Base-by-base conservation (phyloP, 1,140 invertebrate genomes). In the Chironomus striatipennis region DNA sequence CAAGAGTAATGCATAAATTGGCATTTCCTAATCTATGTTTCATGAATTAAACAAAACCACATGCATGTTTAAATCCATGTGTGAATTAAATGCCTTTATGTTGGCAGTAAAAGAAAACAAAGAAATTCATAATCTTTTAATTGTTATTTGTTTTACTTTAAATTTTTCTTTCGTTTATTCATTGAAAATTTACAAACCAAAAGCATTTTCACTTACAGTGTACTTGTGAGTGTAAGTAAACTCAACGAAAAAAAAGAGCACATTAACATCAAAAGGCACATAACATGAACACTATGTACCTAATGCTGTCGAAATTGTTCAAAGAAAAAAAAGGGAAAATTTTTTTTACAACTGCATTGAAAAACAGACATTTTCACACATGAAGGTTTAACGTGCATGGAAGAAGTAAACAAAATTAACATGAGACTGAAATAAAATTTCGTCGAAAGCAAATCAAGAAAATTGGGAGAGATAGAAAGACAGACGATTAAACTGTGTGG, bases 71-170 rank as follows among this genome's bases (percentile, higher is more conserved):
- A 34, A 34, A 34, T 34, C n/a, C 47, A 15, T 15, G 47, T 57
- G 47, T 57, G 47, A 57, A 57, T 57, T 57, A 57, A 57, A 57
- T n/a, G 47, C 47, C 47, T n/a, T n/a, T n/a, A n/a, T n/a, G n/a
- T n/a, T n/a, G n/a, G n/a, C n/a, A n/a, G n/a, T n/a, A n/a, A n/a
- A n/a, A n/a, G n/a, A n/a, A n/a, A n/a, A n/a, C 47, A 10, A n/a
- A 57, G n/a, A 57, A 57, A 57, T n/a, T 57, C 47, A 57, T 57
- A 57, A 57, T 57, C 8, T 57, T 57, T 57, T 57, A 57, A 57
- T 57, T 57, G 47, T 57, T 57, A n/a, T 57, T n/a, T 57, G 12
- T 57, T 57, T n/a, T 57, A 12, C n/a, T 57, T 57, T 57, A 5
- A 7, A 57, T 57, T 34, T 34, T 34, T 34, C 5, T 5, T 34